Percentiles rank a stretch among this genome's conserved stretches.
These are phyloP conservation scores for Erebia epiphron DNA, from an alignment of 2,888 invertebrate genomes.

Conservation along the genomic window DNA sequence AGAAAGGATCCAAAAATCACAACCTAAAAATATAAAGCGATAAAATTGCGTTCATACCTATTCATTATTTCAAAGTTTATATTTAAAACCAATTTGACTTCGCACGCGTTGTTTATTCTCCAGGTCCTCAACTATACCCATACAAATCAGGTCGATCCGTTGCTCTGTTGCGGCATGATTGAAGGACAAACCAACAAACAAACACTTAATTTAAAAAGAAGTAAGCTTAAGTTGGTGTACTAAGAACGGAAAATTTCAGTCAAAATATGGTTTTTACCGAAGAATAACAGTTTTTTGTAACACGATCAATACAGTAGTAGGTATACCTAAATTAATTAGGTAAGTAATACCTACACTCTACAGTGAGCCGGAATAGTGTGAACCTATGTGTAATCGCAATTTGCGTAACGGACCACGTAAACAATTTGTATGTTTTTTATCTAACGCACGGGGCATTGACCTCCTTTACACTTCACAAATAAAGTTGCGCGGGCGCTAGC, in stretches of 20 bases:
- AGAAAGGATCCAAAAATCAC: no score
- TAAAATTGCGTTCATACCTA: no score
- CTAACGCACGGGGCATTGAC: conserved; percentile 81
- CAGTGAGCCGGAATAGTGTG: conserved; percentile 38
- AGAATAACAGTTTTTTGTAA: no score
- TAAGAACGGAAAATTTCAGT: no score
- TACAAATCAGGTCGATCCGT: background rate
- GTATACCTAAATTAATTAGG: background rate
- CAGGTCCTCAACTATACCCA: background rate
- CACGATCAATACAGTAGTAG: background rate
- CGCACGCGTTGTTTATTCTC: background rate
- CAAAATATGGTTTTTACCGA: no score
- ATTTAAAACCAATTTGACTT: background rate
- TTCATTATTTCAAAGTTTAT: no score
- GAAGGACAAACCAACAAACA: background rate
- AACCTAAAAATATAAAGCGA: no score
- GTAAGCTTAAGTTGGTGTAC: no score
- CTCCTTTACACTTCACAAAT: conserved; percentile 80
- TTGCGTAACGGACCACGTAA: conserved; percentile 77
- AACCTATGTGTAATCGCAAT: conserved; percentile 39
- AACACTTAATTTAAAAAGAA: no score
- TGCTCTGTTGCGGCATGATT: no score
- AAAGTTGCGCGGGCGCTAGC: conserved; percentile 75
- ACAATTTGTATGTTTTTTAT: conserved; percentile 79
- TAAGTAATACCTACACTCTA: background rate